Base-by-base conservation (phyloP, 2,113 vertebrate genomes). In the Sceloporus undulatus region DNA sequence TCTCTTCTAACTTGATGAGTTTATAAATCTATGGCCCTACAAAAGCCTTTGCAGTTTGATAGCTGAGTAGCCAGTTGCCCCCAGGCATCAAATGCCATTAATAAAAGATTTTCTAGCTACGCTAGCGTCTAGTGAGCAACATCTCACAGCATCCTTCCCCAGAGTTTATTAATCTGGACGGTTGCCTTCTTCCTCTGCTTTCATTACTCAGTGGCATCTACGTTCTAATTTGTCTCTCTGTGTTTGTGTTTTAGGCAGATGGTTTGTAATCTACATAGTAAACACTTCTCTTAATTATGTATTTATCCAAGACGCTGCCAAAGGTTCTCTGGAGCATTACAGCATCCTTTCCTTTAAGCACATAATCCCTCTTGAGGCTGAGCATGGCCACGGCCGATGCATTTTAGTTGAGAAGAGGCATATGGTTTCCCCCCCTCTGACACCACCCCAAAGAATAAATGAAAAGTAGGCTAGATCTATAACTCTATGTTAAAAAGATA, bases 321-420 rank as follows among this genome's bases (percentile, higher is more conserved):
- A 66, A 89, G 71, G 62, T 82, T n/a, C 86, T 79, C 75, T 79
- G 79, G 75, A 90, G 78, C 18, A 91, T 91, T 85, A 87, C 90
- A 89, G 48, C 48, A 48, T 48, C 48, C 48, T 40, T 48, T 48
- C 48, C 7, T 48, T 5, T 48, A 48, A 48, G 48, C 54, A 80
- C 18, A 4, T 29, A n/a, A 27, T 10, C 85, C 79, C 79, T 87
- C 68, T 71, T 40, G 91, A 89, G 71, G 62, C 54, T 9, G 3
- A 38, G 10, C 85, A 70, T 79, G 42, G 38, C 71, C 90, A 79
- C 85, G 86, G 40, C 4, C 1, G 89, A 90, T 88, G 77, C 0
- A 0, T 80, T 71, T 88, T 1, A 0, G 65, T 19, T 40, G 79
- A 92, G 65, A 48, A 76, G 85, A 81, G 34, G 7, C 80, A 62